Evolutionary conservation across 2,888 invertebrate genomes (phyloP), one percentile per base, ranked within the genome.

Genomic region (Stenchaetothrips biformis): DNA sequence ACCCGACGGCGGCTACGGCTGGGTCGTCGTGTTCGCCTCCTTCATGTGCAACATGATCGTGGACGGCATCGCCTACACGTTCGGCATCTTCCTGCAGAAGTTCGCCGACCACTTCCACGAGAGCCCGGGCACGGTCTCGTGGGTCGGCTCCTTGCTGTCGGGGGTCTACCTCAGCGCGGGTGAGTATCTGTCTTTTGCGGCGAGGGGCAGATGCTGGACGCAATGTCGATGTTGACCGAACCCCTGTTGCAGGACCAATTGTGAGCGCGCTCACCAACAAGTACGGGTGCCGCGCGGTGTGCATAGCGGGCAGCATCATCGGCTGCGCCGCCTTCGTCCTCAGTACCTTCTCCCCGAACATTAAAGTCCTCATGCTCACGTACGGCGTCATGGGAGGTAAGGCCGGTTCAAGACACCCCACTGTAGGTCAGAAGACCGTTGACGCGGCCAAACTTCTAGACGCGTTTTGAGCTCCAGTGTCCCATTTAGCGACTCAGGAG

Each of bases 31-130:
- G 80, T 92, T 96, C 85, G 97, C 97, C 80, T 97, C 97, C 78
- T 98, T 99, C 88, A 92, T 98, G 92, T 97, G 97, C 88, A 98
- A 99, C 90, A 92, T 99, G 90, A 95, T 99, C 84, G 97, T 99
- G 81, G 99, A 99, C 87, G 99, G 97, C 84, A 97, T 99, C 83
- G 96, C 97, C n/a, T 99, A 98, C 88, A 96, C 98, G 9, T 99
- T 99, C 87, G 98, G 99, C 80, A 94, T 98, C 85, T 96, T 96
- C 89, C 90, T 96, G 78, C 90, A 91, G 48, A 92, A 94, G 85
- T 92, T 96, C 85, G 94, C 94, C 82, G 88, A 87, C 2, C 92
- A 92, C 86, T 99, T 96, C 86, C 92, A 92, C 47, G 94, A 94
- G 85, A 94, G 95, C 80, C 94, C 94, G 85, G 95, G 95, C 80